A percentile compares a stretch with the other conserved stretches of the same genome.
Evolutionary conservation across 1,140 invertebrate genomes (phyloP).

Genomic region (Pinna nobilis): DNA sequence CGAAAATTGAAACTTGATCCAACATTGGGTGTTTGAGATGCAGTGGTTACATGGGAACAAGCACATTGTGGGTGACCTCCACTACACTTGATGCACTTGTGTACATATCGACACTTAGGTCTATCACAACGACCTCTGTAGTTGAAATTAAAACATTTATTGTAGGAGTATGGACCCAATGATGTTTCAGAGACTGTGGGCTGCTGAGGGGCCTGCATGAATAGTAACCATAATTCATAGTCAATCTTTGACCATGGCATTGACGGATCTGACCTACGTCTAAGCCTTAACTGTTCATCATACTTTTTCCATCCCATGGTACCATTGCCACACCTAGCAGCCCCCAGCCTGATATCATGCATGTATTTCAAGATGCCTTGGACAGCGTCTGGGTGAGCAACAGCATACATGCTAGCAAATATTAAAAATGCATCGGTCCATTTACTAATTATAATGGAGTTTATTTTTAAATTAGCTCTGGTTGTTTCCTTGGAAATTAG

Average conservation of each 20-base stretch:
- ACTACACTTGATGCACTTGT: not conserved
- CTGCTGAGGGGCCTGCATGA: not conserved
- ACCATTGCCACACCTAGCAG: not conserved
- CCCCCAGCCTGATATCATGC: not conserved
- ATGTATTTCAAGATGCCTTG: not conserved
- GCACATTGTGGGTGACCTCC: not conserved
- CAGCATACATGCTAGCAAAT: slow-evolving; percentile 4
- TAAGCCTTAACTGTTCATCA: slow-evolving; percentile 9
- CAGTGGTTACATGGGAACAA: not conserved
- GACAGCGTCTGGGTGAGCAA: not conserved
- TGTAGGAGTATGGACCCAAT: not conserved
- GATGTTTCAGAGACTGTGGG: too few species aligned
- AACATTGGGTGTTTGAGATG: too few species aligned
- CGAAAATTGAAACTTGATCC: too few species aligned
- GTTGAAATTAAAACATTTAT: slow-evolving; percentile 3
- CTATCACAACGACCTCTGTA: not conserved
- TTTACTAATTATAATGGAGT: not conserved
- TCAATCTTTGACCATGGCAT: not conserved
- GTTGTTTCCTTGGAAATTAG: not conserved
- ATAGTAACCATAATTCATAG: slow-evolving; percentile 10
- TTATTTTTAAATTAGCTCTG: not conserved
- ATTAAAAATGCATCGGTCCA: slow-evolving; percentile 24
- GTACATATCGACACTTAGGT: not conserved
- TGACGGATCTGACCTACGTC: not conserved
- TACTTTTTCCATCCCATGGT: not conserved